Evolutionary conservation across 2,113 vertebrate species (phyloP), one percentile per base, ranked within the genome.

Genomic region (Pterocles burchelli): DNA sequence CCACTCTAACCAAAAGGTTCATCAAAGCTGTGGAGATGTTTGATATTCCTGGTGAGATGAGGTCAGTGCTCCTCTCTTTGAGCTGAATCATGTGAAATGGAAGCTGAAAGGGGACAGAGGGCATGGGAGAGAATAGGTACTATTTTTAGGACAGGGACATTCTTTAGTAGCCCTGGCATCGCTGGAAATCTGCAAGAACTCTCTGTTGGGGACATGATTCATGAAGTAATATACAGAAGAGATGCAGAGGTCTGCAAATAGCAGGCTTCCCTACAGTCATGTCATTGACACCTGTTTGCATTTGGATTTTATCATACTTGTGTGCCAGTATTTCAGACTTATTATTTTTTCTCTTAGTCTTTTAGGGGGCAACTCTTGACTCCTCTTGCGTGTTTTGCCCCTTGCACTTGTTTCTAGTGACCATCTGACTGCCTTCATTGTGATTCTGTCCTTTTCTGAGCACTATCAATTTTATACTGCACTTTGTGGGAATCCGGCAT

Each of bases 21-120:
- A 92, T 90, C 86, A 92, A 90, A 96, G 77, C 83, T 87, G 48
- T 81, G 76, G 72, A 94, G 93, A 72, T 75, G 65, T 94, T 96
- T 96, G 95, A 88, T 96, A 86, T 71, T 96, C 93, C 73, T 81
- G 72, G 76, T 80, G 79, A 88, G 87, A 68, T 0, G 21, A 90
- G 89, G 83, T 93, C 95, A 90, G 48, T 92, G 85, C 73, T 92
- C 46, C 59, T 80, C 59, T 95, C 85, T 86, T 84, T 80, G 83
- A 92, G 73, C 70, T 68, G 83, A 72, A 92, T 75, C 84, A 87
- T 66, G 48, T 89, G 84, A 95, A 91, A 51, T 89, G 62, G 65
- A 95, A 92, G 85, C 84, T 93, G 91, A 95, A 95, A 95, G 89
- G 71, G 75, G 85, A 90, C 71, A 90, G 89, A 94, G 93, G 76